A percentile compares a stretch with the other conserved stretches of the same genome.
These are phyloP conservation scores for Ormyrus rosae DNA, from an alignment of 2,888 invertebrate species.

Conservation along the genomic window DNA sequence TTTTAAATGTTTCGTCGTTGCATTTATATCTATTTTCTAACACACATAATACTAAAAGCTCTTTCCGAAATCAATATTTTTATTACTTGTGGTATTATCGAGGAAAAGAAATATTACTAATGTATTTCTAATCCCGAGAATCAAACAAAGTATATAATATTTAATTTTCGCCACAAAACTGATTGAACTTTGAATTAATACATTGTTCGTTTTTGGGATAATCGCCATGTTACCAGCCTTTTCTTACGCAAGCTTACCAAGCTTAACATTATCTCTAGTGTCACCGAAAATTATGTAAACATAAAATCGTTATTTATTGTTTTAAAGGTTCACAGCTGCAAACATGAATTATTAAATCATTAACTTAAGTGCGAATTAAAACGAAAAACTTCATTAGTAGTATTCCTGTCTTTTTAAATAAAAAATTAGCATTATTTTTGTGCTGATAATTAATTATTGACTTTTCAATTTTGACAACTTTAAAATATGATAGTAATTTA, in stretches of 20 bases:
- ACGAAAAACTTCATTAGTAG: neutral
- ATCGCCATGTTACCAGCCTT: neutral
- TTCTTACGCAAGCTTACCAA: conserved; percentile 1
- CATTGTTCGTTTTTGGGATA: neutral
- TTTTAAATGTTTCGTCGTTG: too few species aligned
- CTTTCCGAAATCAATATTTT: neutral
- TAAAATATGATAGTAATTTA: too few species aligned
- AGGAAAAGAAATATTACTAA: too few species aligned
- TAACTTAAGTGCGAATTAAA: too few species aligned
- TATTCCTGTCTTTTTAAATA: neutral
- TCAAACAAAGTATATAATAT: too few species aligned
- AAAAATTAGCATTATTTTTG: neutral
- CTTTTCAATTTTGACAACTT: neutral
- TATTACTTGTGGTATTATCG: neutral
- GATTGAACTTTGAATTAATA: too few species aligned
- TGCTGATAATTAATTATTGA: too few species aligned
- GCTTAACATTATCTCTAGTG: conserved; percentile 35
- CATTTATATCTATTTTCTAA: too few species aligned
- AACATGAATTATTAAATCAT: neutral
- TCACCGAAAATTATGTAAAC: conserved; percentile 33
- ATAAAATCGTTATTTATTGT: conserved; percentile 18
- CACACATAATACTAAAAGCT: too few species aligned
- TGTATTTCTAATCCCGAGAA: too few species aligned
- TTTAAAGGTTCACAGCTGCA: neutral
- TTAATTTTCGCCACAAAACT: too few species aligned